phyloP scores from a whole-genome alignment of 2,888 invertebrate genomes.

The Cryptus armator region DNA sequence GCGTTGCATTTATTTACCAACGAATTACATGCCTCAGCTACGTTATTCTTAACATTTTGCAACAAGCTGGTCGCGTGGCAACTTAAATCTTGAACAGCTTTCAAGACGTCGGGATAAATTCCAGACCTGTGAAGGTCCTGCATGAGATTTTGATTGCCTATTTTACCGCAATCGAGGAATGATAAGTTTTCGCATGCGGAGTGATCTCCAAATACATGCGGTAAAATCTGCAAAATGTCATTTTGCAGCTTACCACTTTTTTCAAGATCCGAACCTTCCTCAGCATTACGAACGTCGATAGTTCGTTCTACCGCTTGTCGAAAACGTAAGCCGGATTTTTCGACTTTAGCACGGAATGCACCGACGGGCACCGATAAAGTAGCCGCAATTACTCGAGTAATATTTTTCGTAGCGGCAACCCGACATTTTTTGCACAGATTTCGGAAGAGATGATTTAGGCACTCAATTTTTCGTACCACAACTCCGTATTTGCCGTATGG shows the following conservation, averaged over 20 bases:
- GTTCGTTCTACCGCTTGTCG: conserved; percentile 36
- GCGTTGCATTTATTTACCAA: conserved; percentile 57
- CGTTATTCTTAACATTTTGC: conserved; percentile 67
- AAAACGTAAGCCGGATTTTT: conserved; percentile 31
- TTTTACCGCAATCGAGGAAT: not conserved
- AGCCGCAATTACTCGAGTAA: not conserved
- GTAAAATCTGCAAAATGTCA: conserved; percentile 62
- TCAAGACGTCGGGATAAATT: conserved; percentile 49
- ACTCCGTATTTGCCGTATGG: conserved; percentile 70
- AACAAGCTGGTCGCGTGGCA: conserved; percentile 66
- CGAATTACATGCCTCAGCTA: conserved; percentile 59
- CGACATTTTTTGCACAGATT: conserved; percentile 62
- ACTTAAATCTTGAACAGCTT: conserved; percentile 50
- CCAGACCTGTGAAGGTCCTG: conserved; percentile 46
- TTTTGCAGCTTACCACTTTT: conserved; percentile 25
- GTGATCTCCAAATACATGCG: conserved; percentile 70
- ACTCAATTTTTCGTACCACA: conserved; percentile 77
- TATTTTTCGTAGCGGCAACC: conserved; percentile 13
- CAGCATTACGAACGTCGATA: not conserved
- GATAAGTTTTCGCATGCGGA: conserved; percentile 31
- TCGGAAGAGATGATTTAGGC: conserved; percentile 75
- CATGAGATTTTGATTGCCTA: conserved; percentile 43
- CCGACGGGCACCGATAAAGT: not conserved
- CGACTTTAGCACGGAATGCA: not conserved
- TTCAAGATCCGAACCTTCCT: not conserved